phyloP scores from a whole-genome alignment of 2,888 invertebrate species.

The Drosophila acutilabella region DNA sequence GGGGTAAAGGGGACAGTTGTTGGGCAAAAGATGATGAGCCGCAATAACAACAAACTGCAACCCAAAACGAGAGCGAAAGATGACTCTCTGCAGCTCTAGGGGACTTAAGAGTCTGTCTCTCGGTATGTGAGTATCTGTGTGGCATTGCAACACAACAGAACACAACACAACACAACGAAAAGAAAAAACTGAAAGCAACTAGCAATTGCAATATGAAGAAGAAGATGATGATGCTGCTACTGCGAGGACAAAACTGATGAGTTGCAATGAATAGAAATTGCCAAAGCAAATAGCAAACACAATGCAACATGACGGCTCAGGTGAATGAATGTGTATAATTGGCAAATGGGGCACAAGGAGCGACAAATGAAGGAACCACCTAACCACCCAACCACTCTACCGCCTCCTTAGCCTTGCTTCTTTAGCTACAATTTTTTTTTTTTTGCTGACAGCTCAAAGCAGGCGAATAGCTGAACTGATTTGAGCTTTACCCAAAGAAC shows the following conservation, averaged over 20 bases:
- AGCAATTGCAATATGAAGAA: conserved; percentile 43
- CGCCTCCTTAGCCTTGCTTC: neutral
- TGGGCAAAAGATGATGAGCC: conserved; percentile 62
- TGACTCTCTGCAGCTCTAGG: conserved; percentile 12
- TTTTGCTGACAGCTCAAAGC: conserved; percentile 43
- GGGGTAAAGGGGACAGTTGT: conserved; percentile 24
- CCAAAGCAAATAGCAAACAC: conserved; percentile 48
- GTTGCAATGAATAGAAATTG: conserved; percentile 60
- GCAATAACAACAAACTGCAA: conserved; percentile 50
- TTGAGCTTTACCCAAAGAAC: neutral
- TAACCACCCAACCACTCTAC: neutral
- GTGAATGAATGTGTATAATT: conserved; percentile 23
- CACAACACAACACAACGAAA: neutral
- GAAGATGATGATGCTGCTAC: conserved; percentile 19
- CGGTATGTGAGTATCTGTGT: conserved; percentile 19
- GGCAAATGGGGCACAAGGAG: conserved; percentile 14
- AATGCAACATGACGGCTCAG: conserved; percentile 39
- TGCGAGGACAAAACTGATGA: conserved; percentile 45
- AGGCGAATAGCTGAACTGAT: conserved; percentile 25
- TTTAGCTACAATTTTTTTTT: neutral
- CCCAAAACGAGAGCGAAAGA: conserved; percentile 27
- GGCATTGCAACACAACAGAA: neutral
- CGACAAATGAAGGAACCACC: conserved; percentile 23
- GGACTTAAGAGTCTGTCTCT: conserved; percentile 9
- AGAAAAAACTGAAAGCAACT: conserved; percentile 20